Base-by-base conservation (phyloP, 1,140 invertebrate species). In the Neodiprion fabricii region DNA sequence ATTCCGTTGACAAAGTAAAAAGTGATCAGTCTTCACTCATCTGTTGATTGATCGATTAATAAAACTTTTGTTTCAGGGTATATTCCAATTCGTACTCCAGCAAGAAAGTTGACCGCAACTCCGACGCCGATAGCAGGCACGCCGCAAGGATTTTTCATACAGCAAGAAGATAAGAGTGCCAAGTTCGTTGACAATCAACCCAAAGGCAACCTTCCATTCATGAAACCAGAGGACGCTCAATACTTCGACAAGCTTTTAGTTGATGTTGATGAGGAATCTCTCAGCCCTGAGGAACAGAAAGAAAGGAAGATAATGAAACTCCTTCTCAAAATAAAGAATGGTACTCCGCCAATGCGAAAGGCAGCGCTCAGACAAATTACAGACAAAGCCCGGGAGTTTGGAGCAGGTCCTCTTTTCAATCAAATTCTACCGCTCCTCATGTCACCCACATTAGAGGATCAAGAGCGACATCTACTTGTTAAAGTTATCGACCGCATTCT, bases 151-250 rank as follows among this genome's bases (percentile, higher is more conserved):
- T 99, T 99, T 89, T 98, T 98, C 83, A 99, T 99, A 79, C 97
- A 99, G 89, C 91, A 92, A 75, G 95, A 96, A 87, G 96, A 96
- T 86, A 93, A 92, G 89, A 93, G 92, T 61, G 93, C 95, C 49
- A 95, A 97, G 84, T 95, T 97, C 83, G 92, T 98, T 69, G 98
- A 99, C 83, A 97, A 97, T 85, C 98, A 99, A 87, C 98, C 98
- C 0, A 98, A 99, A 87, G 93, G 92, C 50, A 99, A 99, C 90
- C 89, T 99, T 72, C 98, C 99, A 17, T 98, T 99, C 85, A 95
- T 99, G 92, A 99, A 99, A 87, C 98, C 98, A 0, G 99, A 99
- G 89, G 99, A 99, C 90, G 97, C 99, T 40, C 99, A 99, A 87
- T 99, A 99, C 90, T 99, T 99, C 88, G 98, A 99, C 86, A 99